Base-by-base conservation (phyloP, 1,140 invertebrate genomes). In the Episyrphus balteatus region DNA sequence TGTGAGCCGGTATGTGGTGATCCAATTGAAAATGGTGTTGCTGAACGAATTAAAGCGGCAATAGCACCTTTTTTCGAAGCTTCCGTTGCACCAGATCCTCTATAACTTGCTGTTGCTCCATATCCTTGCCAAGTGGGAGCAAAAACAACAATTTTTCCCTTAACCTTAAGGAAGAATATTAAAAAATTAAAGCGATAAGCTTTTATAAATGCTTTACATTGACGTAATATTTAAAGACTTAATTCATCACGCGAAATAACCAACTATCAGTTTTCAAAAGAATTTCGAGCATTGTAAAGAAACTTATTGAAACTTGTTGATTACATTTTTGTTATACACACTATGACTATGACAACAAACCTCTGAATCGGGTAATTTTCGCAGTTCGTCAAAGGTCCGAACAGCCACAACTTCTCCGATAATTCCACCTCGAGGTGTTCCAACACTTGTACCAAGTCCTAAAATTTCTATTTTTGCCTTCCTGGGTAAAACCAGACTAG, bases 121-220 rank as follows among this genome's bases (percentile, higher is more conserved):
- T 90, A 88, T 3, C 66, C 70, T 10, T 73, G 65, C 55, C 69
- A 88, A 26, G 77, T 66, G 56, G 84, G 70, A 65, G 84, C 84
- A 58, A 76, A 88, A 1, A 88, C 74, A 3, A 88, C 81, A 41
- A 89, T 88, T 71, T 87, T 87, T 31, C 82, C 84, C 46, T 59
- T 55, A 15, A 61, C 72, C 73, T 75, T 12, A 3, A 6, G n/a
- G 8, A 31, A 26, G 8, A 26, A 26, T 26, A 26, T 26, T 26
- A 43, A 26, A 26, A 26, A 26, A 5, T 26, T 26, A 17, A 26
- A n/a, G n/a, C n/a, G n/a, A 26, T 8, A 26, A 26, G 8, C 3
- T 26, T 26, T 26, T 26, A 26, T 26, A 26, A 26, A 26, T 8
- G 3, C 21, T 26, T 26, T 8, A 26, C 21, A 26, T 5, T 26